phyloP scores from a whole-genome alignment of 2,797 vertebrate species.

The Avahi laniger region DNA sequence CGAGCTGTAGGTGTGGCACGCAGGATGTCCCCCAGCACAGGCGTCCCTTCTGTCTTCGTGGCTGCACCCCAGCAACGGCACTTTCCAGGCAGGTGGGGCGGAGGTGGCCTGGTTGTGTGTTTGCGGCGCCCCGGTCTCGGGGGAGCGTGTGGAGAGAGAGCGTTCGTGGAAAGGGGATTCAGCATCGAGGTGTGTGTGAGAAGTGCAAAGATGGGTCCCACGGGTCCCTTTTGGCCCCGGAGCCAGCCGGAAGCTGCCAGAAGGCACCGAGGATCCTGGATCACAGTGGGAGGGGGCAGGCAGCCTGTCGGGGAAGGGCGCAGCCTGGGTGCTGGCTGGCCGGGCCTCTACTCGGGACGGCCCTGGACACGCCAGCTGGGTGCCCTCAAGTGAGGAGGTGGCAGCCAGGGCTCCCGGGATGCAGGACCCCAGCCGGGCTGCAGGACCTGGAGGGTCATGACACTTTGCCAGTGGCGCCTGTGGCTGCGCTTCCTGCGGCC shows the following conservation, averaged over 20 bases:
- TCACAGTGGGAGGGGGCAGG: background rate
- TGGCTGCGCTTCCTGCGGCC: no score
- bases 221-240: background rate
- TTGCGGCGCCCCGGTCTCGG: accelerated
- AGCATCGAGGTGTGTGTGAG: background rate
- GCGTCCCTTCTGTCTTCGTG: background rate
- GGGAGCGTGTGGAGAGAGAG: background rate
- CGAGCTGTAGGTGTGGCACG: background rate
- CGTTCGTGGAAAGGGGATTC: background rate
- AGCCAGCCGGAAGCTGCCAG: background rate
- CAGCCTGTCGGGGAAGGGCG: background rate
- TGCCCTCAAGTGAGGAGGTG: background rate
- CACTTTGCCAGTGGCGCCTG: background rate
- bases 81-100: background rate
- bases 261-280: accelerated
- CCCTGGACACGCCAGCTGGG: no score
- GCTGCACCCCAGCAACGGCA: background rate
- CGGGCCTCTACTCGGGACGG: accelerated
- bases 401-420: background rate
- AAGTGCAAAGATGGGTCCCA: background rate
- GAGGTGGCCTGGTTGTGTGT: background rate
- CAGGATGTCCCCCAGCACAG: background rate
- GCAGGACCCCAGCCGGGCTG: background rate
- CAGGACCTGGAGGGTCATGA: background rate
- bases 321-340: background rate